Conservation (phyloP, 1,140 invertebrate species). For the Monomorium pharaonis region DNA sequence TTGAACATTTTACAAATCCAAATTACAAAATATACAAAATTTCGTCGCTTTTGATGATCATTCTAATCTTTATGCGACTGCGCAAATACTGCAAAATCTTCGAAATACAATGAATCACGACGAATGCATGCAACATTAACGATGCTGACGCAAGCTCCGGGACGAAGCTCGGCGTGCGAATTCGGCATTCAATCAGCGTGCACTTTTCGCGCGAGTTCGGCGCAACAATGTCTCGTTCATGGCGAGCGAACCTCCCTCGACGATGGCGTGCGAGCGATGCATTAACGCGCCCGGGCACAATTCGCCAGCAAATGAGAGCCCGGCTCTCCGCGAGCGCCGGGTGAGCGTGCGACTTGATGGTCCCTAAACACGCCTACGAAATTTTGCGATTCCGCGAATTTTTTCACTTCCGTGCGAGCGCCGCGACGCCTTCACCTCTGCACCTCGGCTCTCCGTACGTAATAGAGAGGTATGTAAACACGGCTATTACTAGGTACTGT, state of each 20-base stretch:
- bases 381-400: slow-evolving; percentile 82
- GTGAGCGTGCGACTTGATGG: slow-evolving; percentile 79
- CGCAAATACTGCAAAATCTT: not conserved
- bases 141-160: slow-evolving; percentile 14
- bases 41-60: not conserved
- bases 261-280: slow-evolving; percentile 81
- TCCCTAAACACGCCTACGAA: slow-evolving; percentile 82
- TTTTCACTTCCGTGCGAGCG: slow-evolving; percentile 66
- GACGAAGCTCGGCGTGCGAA: not conserved
- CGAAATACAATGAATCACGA: not conserved
- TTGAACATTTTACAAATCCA: not conserved
- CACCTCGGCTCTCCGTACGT: not conserved
- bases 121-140: not conserved
- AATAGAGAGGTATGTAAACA: not conserved
- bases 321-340: slow-evolving; percentile 75
- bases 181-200: slow-evolving; percentile 42
- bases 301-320: slow-evolving; percentile 82
- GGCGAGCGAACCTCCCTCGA: slow-evolving; percentile 77
- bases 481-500: not conserved
- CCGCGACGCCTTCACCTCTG: slow-evolving; percentile 19
- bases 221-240: slow-evolving; percentile 80
- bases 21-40: not conserved
- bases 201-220: slow-evolving; percentile 53
- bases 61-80: not conserved
- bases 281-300: slow-evolving; percentile 82